These are phyloP conservation scores for Umimayanthus kanabou DNA, from an alignment of 92 coral and sea anemone species.

Conservation along the genomic window DNA sequence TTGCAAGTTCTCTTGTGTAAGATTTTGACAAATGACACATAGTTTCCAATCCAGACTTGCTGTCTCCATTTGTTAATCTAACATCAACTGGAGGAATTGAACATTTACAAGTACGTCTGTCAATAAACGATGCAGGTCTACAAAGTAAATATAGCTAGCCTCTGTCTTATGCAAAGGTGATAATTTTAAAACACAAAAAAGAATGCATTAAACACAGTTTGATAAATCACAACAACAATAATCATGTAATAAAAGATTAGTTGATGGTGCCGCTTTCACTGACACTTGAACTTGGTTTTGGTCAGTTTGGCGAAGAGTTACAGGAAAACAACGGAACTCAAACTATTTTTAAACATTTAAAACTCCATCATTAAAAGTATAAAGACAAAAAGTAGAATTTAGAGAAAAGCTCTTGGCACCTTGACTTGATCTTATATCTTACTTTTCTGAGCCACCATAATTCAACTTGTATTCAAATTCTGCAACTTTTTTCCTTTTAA, in stretches of 20 bases:
- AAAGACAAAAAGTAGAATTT: neutral
- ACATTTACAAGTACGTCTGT: neutral
- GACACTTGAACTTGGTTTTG: neutral
- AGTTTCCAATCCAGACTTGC: neutral
- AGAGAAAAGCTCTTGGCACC: slow-evolving; percentile 2
- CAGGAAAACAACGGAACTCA: slow-evolving; percentile 2
- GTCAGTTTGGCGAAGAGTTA: slow-evolving; percentile 4
- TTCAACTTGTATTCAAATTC: too few relatives aligned
- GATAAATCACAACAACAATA: neutral
- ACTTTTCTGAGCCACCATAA: neutral
- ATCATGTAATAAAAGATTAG: slow-evolving; percentile 1
- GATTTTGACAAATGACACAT: neutral
- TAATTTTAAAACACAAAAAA: slow-evolving; percentile 3
- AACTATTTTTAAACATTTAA: slow-evolving; percentile 14
- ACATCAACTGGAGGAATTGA: slow-evolving; percentile 8
- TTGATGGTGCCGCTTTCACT: neutral
- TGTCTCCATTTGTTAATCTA: slow-evolving; percentile 4
- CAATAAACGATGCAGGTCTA: slow-evolving; percentile 14
- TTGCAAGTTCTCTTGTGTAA: neutral
- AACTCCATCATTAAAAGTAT: slow-evolving; percentile 6
- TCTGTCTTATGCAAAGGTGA: slow-evolving; percentile 14
- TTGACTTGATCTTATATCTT: slow-evolving; percentile 9
- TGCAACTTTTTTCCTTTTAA: neutral
- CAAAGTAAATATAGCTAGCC: neutral
- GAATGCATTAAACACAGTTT: neutral